Conservation (phyloP, 1,140 invertebrate genomes). For the Mylabris phalerata region DNA sequence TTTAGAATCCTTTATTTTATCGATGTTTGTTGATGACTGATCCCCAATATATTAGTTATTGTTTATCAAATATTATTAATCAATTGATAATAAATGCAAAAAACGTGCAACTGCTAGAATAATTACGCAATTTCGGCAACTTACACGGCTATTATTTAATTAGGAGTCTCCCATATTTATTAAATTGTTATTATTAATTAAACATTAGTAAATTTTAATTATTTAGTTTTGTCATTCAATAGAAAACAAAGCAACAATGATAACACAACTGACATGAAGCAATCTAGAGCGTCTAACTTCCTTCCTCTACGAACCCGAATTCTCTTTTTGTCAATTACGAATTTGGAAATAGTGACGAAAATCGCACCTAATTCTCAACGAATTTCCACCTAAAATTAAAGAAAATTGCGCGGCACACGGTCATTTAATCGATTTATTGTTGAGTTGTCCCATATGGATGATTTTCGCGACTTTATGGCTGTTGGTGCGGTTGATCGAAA, state of each 20-base stretch:
- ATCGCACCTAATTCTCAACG: conserved; percentile 34
- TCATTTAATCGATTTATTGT: conserved; percentile 13
- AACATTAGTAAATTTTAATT: no score
- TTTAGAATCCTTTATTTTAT: conserved; percentile 35
- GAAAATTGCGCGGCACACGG: conserved; percentile 36
- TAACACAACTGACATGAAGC: conserved; percentile 30
- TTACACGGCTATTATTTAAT: no score
- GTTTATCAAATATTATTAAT: background rate
- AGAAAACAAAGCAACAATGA: conserved; percentile 28
- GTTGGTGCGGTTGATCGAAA: conserved; percentile 17
- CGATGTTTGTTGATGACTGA: conserved; percentile 36
- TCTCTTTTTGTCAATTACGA: conserved; percentile 28
- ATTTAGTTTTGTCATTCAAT: no score
- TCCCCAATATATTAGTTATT: conserved; percentile 35
- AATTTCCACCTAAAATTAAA: conserved; percentile 28
- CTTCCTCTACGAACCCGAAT: conserved; percentile 18
- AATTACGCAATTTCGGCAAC: no score
- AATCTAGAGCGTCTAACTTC: conserved; percentile 19
- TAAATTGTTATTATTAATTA: no score
- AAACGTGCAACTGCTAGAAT: background rate
- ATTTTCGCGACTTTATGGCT: conserved; percentile 23
- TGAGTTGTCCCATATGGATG: no score
- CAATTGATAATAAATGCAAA: conserved; percentile 1
- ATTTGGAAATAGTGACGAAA: conserved; percentile 25
- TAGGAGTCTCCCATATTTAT: no score